A percentile compares a stretch with the other conserved stretches of the same genome.
These are phyloP conservation scores for Dermochelys coriacea DNA, from an alignment of 2,797 vertebrate species.

Conservation along the genomic window DNA sequence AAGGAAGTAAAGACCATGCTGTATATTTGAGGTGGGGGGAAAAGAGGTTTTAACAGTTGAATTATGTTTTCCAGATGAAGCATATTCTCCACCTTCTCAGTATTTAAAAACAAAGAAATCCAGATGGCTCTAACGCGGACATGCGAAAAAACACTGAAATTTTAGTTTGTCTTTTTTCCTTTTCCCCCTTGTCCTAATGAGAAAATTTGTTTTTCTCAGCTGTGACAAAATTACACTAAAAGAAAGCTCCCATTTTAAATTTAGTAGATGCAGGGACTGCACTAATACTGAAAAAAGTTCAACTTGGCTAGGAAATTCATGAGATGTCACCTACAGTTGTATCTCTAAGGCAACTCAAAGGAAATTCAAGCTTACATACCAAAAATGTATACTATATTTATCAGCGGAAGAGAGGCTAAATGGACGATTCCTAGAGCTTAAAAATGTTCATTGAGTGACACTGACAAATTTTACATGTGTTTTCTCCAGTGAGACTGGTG, in stretches of 20 bases:
- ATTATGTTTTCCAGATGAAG: not conserved
- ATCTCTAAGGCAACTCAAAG: not conserved
- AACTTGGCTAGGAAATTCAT: not conserved
- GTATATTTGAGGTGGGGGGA: not conserved
- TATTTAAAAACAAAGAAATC: not conserved
- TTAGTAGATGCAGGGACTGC: not conserved
- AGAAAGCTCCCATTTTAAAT: not conserved
- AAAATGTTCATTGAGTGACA: not conserved
- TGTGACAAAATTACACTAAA: not conserved
- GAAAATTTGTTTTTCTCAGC: not conserved
- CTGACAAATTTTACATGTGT: not conserved
- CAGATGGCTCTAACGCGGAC: not conserved
- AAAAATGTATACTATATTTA: not conserved
- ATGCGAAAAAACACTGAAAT: not conserved
- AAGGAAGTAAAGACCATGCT: not conserved
- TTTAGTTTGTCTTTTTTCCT: not conserved
- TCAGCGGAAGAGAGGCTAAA: not conserved
- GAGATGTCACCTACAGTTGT: not conserved
- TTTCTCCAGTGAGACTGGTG: not conserved
- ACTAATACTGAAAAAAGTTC: not conserved
- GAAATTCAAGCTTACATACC: fast-evolving
- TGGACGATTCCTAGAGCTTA: not conserved
- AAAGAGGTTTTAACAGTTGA: not conserved
- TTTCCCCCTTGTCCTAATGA: not conserved
- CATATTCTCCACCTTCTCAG: not conserved